Percentiles rank a stretch among this genome's conserved stretches.
These are phyloP conservation scores for Montipora capricornis DNA, from an alignment of 64 coral and sea anemone species.

Conservation along the genomic window DNA sequence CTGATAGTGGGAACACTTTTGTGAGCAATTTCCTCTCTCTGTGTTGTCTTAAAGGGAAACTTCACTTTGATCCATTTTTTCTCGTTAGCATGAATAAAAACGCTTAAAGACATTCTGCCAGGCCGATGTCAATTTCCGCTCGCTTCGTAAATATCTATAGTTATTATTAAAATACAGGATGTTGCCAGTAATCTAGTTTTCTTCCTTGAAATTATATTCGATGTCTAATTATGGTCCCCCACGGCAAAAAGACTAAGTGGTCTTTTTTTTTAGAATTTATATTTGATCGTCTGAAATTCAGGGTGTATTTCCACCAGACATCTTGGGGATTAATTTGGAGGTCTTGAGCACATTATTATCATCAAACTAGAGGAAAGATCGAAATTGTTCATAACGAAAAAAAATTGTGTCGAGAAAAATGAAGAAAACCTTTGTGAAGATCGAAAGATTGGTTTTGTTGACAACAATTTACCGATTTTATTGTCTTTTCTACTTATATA, in stretches of 20 bases:
- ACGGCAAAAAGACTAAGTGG: conserved; percentile 71
- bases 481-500: conserved; percentile 90
- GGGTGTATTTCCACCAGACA: too few relatives aligned
- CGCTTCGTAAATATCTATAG: conserved; percentile 66
- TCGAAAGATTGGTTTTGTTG: conserved; percentile 86
- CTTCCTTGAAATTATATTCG: conserved; percentile 84
- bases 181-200: conserved; percentile 92
- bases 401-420: conserved; percentile 42
- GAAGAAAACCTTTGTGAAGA: conserved; percentile 75
- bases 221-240: conserved; percentile 81
- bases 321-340: too few relatives aligned
- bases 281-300: conserved; percentile 16
- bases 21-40: conserved; percentile 28
- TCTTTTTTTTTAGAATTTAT: conserved; percentile 18
- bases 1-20: conserved; percentile 19
- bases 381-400: neutral
- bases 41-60: conserved; percentile 17
- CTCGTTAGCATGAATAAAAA: conserved; percentile 81
- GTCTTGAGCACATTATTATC: too few relatives aligned
- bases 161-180: conserved; percentile 96
- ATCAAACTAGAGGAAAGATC: neutral
- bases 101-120: conserved; percentile 85
- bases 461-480: conserved; percentile 73
- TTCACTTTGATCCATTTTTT: conserved; percentile 60
- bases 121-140: conserved; percentile 82